Base-by-base conservation (phyloP, 2,888 invertebrate genomes). In the Chrysolina haemoptera region DNA sequence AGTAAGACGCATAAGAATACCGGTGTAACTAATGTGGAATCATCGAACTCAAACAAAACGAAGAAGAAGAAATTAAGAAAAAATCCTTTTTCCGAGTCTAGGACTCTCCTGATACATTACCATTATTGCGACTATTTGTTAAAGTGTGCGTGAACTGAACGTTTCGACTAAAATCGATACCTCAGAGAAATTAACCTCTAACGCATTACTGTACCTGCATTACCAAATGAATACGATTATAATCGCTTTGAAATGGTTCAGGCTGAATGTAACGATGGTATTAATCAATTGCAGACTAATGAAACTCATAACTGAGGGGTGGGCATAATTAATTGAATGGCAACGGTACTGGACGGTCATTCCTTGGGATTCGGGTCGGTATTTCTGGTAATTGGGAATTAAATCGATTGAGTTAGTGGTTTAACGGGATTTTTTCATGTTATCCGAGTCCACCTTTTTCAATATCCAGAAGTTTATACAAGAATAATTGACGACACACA, bases 151-250 rank as follows among this genome's bases (percentile, higher is more conserved):
- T 53, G 53, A 53, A 53, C 4, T 20, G 20, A 50, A 14, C 50
- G 50, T 50, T 50, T 50, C 50, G 18, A 18, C 20, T 16, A 18
- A 50, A 53, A 53, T 53, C 53, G 12, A 53, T 53, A 53, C 53
- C 20, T 53, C 53, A 20, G 53, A 53, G 53, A 53, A 53, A 53
- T 53, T 11, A 53, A 53, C 53, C 53, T 14, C 9, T 11, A 20
- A 20, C 53, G 20, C 53, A 20, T 11, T 53, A 20, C 18, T 53
- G 16, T 11, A 53, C 14, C 53, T 18, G 53, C 53, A 53, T 53
- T 53, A 53, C 53, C 53, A 14, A 53, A 53, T 53, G 53, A 53
- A 53, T 53, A 53, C 12, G 53, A 53, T 53, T 20, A 53, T 20
- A 53, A 53, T 53, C 53, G 11, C 20, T 53, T 18, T 20, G 53